Evolutionary conservation across 2,888 invertebrate species (phyloP).

Genomic region (Amiota communis): DNA sequence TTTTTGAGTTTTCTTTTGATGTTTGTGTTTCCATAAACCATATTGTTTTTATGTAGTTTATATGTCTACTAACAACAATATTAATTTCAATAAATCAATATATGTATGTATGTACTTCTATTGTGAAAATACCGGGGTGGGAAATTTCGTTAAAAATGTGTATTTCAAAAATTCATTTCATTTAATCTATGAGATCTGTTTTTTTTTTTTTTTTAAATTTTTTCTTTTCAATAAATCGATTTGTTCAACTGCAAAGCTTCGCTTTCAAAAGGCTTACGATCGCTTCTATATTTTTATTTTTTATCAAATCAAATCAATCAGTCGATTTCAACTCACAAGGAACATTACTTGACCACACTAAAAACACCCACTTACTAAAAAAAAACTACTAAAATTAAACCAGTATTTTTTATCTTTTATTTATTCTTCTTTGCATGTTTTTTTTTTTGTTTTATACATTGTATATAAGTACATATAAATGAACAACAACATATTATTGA

Average conservation of each 20-base stretch:
- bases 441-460: no score
- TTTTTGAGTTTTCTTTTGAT: no score
- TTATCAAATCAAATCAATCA: background rate
- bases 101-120: no score
- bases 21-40: no score
- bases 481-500: no score
- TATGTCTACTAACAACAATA: no score
- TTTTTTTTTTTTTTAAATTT: constrained; percentile 32
- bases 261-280: constrained; percentile 59
- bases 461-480: no score
- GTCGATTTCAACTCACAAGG: no score
- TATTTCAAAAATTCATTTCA: background rate
- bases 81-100: no score
- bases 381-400: background rate
- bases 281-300: constrained; percentile 45
- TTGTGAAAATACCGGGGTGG: no score
- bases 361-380: background rate
- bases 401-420: background rate
- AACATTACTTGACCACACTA: background rate
- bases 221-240: constrained; percentile 39
- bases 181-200: background rate
- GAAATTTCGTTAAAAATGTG: no score
- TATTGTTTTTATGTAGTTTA: no score
- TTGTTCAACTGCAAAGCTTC: constrained; percentile 46
- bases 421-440: background rate